Evolutionary conservation across 1,140 invertebrate species (phyloP).

Genomic region (Drosophila willistoni): DNA sequence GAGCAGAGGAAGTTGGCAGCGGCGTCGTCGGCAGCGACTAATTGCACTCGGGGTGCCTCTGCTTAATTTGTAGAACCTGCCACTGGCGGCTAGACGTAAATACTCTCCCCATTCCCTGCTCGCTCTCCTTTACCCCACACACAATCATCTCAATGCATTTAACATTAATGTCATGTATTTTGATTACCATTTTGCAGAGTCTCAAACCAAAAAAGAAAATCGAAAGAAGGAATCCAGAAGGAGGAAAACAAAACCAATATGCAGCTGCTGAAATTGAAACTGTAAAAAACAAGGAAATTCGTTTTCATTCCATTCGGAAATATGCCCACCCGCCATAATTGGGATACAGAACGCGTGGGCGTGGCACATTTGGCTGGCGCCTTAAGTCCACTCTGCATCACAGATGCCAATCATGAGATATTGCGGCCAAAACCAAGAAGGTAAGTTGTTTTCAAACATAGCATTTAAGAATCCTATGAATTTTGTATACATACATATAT

Average conservation of each 20-base stretch:
- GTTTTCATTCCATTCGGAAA: slow-evolving; percentile 23
- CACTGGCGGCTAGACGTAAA: slow-evolving; percentile 43
- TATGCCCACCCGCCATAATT: slow-evolving; percentile 75
- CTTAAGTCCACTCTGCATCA: slow-evolving; percentile 87
- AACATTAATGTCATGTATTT: slow-evolving; percentile 15
- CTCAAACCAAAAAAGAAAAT: slow-evolving; percentile 15
- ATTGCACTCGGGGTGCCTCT: slow-evolving; percentile 57
- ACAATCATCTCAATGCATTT: slow-evolving; percentile 6
- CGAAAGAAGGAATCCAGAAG: neutral
- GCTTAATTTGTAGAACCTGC: slow-evolving; percentile 46
- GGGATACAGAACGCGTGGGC: slow-evolving; percentile 76
- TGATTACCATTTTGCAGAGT: slow-evolving; percentile 26
- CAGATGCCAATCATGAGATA: slow-evolving; percentile 92
- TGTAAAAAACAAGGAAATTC: neutral
- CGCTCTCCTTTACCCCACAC: no score
- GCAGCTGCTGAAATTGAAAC: slow-evolving; percentile 41
- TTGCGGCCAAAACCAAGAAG: slow-evolving; percentile 93
- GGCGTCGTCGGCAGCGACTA: slow-evolving; percentile 63
- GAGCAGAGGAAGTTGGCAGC: slow-evolving; percentile 73
- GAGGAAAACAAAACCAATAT: slow-evolving; percentile 14
- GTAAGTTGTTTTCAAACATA: slow-evolving; percentile 83
- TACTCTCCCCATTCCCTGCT: neutral
- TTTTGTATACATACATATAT: no score
- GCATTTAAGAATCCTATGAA: no score
- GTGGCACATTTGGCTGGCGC: slow-evolving; percentile 87